Conservation (phyloP, 2,113 vertebrate genomes). For the Rhegmatorhina hoffmannsi region DNA sequence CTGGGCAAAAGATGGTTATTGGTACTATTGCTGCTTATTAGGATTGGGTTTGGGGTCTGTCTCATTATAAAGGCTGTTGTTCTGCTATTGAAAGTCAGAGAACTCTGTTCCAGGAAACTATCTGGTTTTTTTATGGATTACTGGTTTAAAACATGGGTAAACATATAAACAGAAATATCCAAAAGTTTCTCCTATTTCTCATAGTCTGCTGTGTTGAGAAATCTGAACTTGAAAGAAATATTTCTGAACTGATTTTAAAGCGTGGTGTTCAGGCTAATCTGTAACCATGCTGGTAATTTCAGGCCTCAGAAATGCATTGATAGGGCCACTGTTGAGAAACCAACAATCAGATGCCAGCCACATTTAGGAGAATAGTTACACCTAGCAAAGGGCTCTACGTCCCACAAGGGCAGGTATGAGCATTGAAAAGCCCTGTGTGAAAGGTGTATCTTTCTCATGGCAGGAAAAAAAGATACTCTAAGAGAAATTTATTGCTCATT, state of each 20-base stretch:
- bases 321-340: neutral
- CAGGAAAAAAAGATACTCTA: neutral
- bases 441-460: neutral
- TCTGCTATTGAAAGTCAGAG: neutral
- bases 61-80: neutral
- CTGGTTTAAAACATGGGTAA: neutral
- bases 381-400: neutral
- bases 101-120: neutral
- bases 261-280: neutral
- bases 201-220: neutral
- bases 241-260: neutral
- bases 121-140: neutral
- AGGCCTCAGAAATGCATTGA: neutral
- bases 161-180: neutral
- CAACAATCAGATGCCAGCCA: neutral
- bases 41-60: neutral
- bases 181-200: neutral
- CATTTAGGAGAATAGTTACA: neutral
- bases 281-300: neutral
- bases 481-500: neutral
- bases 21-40: neutral
- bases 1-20: neutral
- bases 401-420: neutral
- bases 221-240: neutral
- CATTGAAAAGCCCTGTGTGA: neutral